Conservation (phyloP, 64 coral and sea anemone genomes). For the Platygyra sinensis region DNA sequence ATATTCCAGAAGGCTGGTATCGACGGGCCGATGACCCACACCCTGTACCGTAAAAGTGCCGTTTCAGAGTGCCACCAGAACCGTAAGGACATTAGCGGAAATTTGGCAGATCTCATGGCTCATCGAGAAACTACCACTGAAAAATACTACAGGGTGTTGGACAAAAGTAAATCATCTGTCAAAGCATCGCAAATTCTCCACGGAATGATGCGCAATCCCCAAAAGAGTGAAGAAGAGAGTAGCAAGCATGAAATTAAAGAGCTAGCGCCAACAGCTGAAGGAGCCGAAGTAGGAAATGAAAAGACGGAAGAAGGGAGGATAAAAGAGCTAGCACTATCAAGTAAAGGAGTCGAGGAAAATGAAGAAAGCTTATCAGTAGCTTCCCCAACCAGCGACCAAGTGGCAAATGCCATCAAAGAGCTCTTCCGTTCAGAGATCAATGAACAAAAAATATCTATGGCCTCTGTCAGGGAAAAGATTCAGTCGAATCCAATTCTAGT, state of each 20-base stretch:
- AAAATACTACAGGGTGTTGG: constrained; percentile 16
- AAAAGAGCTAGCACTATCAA: not conserved
- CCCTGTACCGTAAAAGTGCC: constrained; percentile 53
- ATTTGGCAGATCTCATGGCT: constrained; percentile 29
- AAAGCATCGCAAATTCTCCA: not conserved
- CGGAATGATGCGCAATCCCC: not conserved
- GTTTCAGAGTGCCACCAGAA: constrained; percentile 37
- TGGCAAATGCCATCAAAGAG: not conserved
- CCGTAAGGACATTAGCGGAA: not conserved
- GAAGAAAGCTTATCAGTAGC: too few relatives aligned
- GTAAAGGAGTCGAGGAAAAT: too few relatives aligned
- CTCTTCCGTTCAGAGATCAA: not conserved
- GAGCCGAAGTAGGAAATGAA: not conserved
- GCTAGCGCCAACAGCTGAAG: not conserved
- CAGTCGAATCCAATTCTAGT: not conserved
- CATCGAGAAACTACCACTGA: constrained; percentile 1
- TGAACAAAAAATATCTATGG: not conserved
- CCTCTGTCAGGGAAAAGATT: not conserved
- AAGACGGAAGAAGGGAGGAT: too few relatives aligned
- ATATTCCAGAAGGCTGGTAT: constrained; percentile 66
- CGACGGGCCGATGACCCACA: constrained; percentile 20
- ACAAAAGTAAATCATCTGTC: not conserved
- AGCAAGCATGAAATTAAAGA: too few relatives aligned
- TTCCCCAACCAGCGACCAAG: not conserved
- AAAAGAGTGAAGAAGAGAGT: not conserved